Conservation (phyloP, 2,888 invertebrate genomes). For the Macaria notata region DNA sequence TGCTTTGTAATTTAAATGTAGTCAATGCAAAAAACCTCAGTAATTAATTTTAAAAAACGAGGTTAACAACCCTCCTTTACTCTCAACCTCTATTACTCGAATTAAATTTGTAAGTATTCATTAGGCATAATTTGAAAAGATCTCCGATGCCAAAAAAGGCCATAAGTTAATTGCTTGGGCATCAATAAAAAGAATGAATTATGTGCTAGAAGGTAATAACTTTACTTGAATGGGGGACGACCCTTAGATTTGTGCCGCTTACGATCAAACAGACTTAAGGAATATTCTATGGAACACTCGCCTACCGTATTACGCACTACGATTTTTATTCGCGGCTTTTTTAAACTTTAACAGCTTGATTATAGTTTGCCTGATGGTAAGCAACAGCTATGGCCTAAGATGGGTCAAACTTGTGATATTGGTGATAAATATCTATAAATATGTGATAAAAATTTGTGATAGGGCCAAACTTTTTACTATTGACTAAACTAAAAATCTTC, state of each 20-base stretch:
- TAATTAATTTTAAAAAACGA: not conserved
- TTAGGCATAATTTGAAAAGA: conserved; percentile 27
- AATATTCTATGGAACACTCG: conserved; percentile 7
- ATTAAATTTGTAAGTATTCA: conserved; percentile 32
- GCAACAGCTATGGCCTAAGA: too few species aligned
- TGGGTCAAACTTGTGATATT: too few species aligned
- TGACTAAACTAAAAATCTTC: too few species aligned
- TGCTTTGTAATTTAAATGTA: conserved; percentile 1
- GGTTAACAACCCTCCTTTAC: conserved; percentile 6
- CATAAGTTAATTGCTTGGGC: conserved; percentile 56
- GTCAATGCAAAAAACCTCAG: conserved; percentile 14
- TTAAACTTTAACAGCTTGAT: not conserved
- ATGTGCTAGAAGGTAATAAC: conserved; percentile 43
- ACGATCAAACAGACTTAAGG: conserved; percentile 8
- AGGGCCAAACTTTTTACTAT: too few species aligned
- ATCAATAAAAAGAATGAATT: conserved; percentile 65
- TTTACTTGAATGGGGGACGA: conserved; percentile 34
- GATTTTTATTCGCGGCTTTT: conserved; percentile 9
- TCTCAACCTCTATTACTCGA: conserved; percentile 16
- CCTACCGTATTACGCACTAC: conserved; percentile 21
- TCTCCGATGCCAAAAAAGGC: conserved; percentile 35
- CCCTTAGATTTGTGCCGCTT: conserved; percentile 13
- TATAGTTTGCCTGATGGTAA: too few species aligned
- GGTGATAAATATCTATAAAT: too few species aligned
- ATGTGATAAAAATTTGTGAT: too few species aligned